Evolutionary conservation across 2,113 vertebrate species (phyloP), one percentile per base, ranked within the genome.

Genomic region (Synodontis membranacea): DNA sequence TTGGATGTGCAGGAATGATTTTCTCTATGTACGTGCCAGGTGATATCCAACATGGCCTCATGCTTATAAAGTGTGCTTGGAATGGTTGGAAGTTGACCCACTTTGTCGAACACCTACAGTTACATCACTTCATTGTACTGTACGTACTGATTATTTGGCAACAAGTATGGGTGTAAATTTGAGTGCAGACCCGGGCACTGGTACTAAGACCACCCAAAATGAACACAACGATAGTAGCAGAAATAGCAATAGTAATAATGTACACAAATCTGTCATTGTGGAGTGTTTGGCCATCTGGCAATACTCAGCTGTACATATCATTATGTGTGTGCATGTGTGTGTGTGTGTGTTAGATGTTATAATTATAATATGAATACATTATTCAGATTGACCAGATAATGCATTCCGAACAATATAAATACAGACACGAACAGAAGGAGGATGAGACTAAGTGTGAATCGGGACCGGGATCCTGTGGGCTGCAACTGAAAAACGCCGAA

Each of bases 151-250:
- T 60, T 62, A 23, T 70, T 79, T 52, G 54, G 0, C 64, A 68
- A 14, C 60, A 46, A 60, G 15, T 44, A 50, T 78, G 31, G 66
- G 15, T 86, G 39, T 75, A 50, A 56, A 72, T 76, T 21, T 42
- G n/a, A 42, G 23, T 79, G 72, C 52, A 72, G 88, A 58, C 15
- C 39, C 58, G 42, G 68, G 50, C 72, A 88, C 70, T 48, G 64
- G 84, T 81, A 31, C 31, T 19, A 56, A 76, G 72, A 44, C 80
- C 84, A 21, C 17, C 31, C 31, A 68, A 37, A 5, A 34, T 68
- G 17, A 21, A 39, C 28, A 74, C 39, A 44, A 28, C n/a, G n/a
- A n/a, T n/a, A n/a, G n/a, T n/a, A 74, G 37, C 9, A 39, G 37
- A 70, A 25, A 44, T 44, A 74, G 11, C 42, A 44, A 28, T 44